Evolutionary conservation across 2,888 invertebrate species (phyloP), one percentile per base, ranked within the genome.

Genomic region (Lithosia quadra): DNA sequence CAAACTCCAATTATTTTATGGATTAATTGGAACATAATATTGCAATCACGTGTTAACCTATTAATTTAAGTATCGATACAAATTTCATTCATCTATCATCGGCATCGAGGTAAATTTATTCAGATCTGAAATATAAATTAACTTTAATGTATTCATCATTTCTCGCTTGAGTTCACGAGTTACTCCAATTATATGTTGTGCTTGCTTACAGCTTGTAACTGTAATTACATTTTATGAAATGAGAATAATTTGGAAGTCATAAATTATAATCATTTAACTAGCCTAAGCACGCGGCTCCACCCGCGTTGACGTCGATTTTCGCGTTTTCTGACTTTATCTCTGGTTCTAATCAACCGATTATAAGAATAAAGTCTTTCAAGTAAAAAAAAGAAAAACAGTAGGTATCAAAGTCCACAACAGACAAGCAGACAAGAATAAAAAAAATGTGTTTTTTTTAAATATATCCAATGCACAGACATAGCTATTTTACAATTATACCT

Each of bases 71-170:
- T n/a, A 49, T 49, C n/a, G 49, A 49, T 49, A 49, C n/a, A n/a
- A n/a, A 49, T 49, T 49, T 49, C 18, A 49, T 49, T 49, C 49
- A 8, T 49, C n/a, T 49, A 49, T n/a, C 49, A n/a, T 49, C 8
- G n/a, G n/a, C 49, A n/a, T 49, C 8, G n/a, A 49, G 49, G n/a
- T 49, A n/a, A 49, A 49, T 60, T 60, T 4, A 36, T 33, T 34
- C 60, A 49, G 18, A 49, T 49, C 13, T n/a, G 49, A 49, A 49
- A 58, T 28, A 28, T 22, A 58, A 28, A 49, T 49, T 49, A 49
- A 49, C 49, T 49, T 49, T 49, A 49, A 49, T 49, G 49, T 49
- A 49, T 49, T n/a, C 49, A 49, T 49, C n/a, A 49, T 49, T 49
- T 49, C 49, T n/a, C n/a, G 49, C 2, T 49, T n/a, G 49, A 49